phyloP scores from a whole-genome alignment of 2,797 vertebrate genomes.

The Chaetophractus vellerosus region DNA sequence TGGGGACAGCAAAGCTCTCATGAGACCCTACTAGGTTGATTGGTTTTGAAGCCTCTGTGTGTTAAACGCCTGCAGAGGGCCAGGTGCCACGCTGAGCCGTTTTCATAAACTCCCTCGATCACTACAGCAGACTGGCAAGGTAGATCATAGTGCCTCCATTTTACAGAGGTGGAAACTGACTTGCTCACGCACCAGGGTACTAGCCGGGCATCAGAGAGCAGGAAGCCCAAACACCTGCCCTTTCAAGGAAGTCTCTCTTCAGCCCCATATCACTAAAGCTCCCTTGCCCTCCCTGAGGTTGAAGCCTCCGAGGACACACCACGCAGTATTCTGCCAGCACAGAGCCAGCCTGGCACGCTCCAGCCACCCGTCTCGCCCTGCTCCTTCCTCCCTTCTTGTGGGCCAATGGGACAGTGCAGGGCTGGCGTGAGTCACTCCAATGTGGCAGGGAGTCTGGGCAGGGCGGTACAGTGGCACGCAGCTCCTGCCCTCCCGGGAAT shows the following conservation, averaged over 20 bases:
- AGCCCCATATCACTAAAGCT: neutral
- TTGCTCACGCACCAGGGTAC: neutral
- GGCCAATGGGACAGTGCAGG: neutral
- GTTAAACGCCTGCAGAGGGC: neutral
- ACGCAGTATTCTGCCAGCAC: neutral
- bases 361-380: neutral
- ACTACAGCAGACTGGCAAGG: neutral
- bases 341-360: accelerated
- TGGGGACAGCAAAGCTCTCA: neutral
- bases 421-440: no score
- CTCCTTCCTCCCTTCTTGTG: neutral
- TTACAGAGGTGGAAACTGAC: neutral
- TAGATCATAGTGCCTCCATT: neutral
- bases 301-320: neutral
- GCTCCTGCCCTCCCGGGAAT: accelerated
- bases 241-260: neutral
- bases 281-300: neutral
- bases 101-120: neutral
- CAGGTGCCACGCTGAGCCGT: neutral
- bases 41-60: neutral
- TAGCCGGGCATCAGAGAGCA: neutral
- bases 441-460: neutral
- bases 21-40: neutral
- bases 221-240: neutral
- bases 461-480: accelerated